Base-by-base conservation (phyloP, 2,113 vertebrate genomes). In the Urocynchramus pylzowi region DNA sequence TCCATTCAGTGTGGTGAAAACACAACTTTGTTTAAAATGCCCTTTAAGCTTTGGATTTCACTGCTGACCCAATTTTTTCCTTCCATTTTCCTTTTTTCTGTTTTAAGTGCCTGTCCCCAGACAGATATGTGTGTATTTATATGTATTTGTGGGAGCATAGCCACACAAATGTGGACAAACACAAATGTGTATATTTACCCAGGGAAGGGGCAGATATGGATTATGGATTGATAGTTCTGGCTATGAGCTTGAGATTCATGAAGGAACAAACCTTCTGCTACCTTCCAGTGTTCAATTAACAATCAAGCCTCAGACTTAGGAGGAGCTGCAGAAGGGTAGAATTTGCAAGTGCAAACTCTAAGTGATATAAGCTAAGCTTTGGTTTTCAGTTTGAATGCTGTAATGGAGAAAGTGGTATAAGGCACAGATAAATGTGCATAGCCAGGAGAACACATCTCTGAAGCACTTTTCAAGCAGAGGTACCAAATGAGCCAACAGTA, bases 61-160 rank as follows among this genome's bases (percentile, higher is more conserved):
- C 26, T 60, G 6, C 17, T 67, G 39, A 31, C 28, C 19, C 1
- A 0, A 7, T 76, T 86, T 70, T 73, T 67, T 61, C 37, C 18
- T 14, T 68, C 11, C 13, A 2, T 50, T 80, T 69, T 73, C 45
- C 16, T 70, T 49, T 61, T 57, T 56, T 17, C 69, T 54, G 12
- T 74, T 82, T 54, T 7, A 2, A 23, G 6, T 60, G 9, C 28
- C 44, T 4, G 1, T 71, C n/a, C 18, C 10, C n/a, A 31, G 54
- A 27, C 17, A 39, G 13, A 5, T 23, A 9, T 17, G 3, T 37
- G 15, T 2, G 2, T 21, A 11, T 64, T 2, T 57, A 2, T 37
- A 4, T 24, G 8, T n/a, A 6, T n/a, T 6, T 44, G 16, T 73
- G 37, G 13, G 19, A 59, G 12, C 11, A 26, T 24, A 33, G 39